phyloP scores from a whole-genome alignment of 2,888 invertebrate species.

The Sesia apiformis region DNA sequence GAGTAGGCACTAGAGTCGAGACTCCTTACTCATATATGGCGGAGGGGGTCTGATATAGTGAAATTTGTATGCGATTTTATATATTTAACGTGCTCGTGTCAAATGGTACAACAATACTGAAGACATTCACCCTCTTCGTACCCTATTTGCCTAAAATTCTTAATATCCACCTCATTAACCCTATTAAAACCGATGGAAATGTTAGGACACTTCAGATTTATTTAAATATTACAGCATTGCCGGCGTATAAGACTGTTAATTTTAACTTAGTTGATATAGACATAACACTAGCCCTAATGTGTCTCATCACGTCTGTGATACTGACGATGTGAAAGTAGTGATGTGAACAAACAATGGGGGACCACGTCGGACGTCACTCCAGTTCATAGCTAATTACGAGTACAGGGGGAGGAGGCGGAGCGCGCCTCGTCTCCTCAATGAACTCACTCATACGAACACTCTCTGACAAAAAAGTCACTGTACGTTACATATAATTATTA shows the following conservation, averaged over 20 bases:
- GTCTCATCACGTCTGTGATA: not conserved
- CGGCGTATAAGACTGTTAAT: too few species aligned
- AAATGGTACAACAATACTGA: too few species aligned
- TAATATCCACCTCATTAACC: too few species aligned
- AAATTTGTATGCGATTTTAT: constrained; percentile 54
- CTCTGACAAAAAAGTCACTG: not conserved
- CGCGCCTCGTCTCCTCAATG: constrained; percentile 5
- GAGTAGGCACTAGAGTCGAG: constrained; percentile 54
- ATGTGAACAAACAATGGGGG: constrained; percentile 24
- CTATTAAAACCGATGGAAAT: too few species aligned
- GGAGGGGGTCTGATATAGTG: constrained; percentile 51
- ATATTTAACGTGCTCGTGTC: constrained; percentile 20
- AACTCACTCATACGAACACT: constrained; percentile 8
- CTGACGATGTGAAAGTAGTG: constrained; percentile 19
- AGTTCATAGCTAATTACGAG: constrained; percentile 30
- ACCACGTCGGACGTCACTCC: constrained; percentile 19
- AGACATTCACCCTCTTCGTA: too few species aligned
- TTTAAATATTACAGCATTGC: too few species aligned
- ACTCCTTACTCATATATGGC: constrained; percentile 30
- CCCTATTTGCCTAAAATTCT: too few species aligned
- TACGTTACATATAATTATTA: too few species aligned
- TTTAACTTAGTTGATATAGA: too few species aligned
- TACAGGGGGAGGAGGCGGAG: constrained; percentile 16
- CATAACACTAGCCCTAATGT: too few species aligned
- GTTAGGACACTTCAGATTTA: too few species aligned